Evolutionary conservation across 2,113 vertebrate species (phyloP).

Genomic region (Synchiropus splendidus): DNA sequence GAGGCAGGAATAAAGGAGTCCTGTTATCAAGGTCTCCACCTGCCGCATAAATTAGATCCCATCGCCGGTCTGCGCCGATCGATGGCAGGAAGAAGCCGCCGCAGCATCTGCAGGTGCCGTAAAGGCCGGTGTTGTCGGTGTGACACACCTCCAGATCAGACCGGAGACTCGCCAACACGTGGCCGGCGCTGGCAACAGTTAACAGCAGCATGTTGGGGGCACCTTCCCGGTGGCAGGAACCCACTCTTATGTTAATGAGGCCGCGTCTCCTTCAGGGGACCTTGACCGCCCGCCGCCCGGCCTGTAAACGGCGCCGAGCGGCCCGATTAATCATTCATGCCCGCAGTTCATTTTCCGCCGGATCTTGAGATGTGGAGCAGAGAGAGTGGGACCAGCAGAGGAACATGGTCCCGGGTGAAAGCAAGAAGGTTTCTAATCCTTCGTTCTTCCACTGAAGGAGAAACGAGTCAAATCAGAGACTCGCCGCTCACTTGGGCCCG

Average conservation of each 20-base stretch:
- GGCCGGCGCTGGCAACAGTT: no score
- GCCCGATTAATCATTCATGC: constrained; percentile 61
- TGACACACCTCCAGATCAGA: no score
- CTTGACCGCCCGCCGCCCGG: constrained; percentile 78
- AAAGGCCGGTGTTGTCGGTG: no score
- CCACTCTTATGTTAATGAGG: constrained; percentile 85
- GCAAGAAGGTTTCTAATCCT: no score
- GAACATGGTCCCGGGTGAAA: no score
- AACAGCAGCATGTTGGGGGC: constrained; percentile 71
- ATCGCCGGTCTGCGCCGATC: constrained; percentile 44
- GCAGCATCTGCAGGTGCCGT: not conserved
- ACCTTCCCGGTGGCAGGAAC: no score
- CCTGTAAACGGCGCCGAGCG: constrained; percentile 68
- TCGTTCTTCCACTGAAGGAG: no score
- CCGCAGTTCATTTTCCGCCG: constrained; percentile 56
- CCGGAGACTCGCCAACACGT: no score
- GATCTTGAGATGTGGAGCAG: no score
- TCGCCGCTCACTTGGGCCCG: no score
- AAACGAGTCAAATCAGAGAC: no score
- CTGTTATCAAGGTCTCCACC: constrained; percentile 41
- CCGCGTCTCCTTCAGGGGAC: constrained; percentile 82
- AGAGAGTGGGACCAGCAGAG: no score
- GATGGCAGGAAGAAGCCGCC: constrained; percentile 43
- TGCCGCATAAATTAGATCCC: constrained; percentile 51
- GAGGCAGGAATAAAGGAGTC: constrained; percentile 33